Conservation (phyloP, 2,113 vertebrate species). For the Nothocercus julius region DNA sequence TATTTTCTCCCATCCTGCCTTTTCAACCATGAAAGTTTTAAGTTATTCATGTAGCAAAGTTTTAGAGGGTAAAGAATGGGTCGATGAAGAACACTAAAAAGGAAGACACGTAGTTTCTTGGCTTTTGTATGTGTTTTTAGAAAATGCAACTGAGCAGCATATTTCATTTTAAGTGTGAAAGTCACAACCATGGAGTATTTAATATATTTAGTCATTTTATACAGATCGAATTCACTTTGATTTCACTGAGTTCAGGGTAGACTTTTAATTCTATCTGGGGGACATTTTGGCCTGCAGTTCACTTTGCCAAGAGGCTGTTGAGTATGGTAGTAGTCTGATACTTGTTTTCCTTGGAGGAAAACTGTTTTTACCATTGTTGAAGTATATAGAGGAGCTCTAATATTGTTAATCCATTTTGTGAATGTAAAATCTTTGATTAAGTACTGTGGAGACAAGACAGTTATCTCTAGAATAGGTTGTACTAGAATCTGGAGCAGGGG, state of each 20-base stretch:
- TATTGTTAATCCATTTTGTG: background rate
- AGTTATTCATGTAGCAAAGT: background rate
- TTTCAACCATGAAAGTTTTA: background rate
- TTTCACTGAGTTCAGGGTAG: background rate
- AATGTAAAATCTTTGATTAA: background rate
- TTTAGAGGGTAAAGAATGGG: background rate
- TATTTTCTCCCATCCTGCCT: background rate
- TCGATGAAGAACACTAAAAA: background rate
- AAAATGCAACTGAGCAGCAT: background rate
- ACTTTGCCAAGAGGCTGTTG: background rate
- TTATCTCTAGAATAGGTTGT: background rate
- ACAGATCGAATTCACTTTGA: background rate
- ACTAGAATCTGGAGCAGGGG: background rate
- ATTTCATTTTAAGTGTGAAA: background rate
- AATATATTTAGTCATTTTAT: background rate
- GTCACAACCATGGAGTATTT: background rate
- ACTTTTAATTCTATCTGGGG: background rate
- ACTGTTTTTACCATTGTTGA: background rate
- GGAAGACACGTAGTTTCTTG: background rate
- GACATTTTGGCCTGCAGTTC: background rate
- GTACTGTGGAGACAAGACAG: background rate
- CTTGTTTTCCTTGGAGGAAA: background rate
- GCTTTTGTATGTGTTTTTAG: background rate
- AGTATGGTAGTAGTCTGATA: background rate
- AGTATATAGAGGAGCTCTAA: background rate